Evolutionary conservation across 2,797 vertebrate species (phyloP).

Genomic region (Gymnopithys bicolor): DNA sequence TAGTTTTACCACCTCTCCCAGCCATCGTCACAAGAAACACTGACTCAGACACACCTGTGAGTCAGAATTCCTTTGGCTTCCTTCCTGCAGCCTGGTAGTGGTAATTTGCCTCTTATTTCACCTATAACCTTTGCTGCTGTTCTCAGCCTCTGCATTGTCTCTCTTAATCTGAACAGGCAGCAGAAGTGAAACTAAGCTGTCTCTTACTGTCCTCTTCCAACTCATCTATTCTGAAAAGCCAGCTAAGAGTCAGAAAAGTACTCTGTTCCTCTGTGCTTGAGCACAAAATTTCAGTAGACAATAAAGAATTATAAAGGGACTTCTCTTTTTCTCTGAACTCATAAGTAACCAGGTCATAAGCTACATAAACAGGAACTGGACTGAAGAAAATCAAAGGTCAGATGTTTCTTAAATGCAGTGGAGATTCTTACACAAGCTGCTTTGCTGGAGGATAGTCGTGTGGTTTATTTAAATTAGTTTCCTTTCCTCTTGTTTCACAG

Average conservation of each 20-base stretch:
- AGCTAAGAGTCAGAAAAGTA: neutral
- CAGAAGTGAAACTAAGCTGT: slow-evolving; percentile 4
- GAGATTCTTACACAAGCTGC: neutral
- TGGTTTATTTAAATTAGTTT: slow-evolving; percentile 24
- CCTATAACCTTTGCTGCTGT: neutral
- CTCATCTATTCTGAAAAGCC: neutral
- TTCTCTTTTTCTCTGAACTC: neutral
- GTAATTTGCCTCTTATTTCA: slow-evolving; percentile 2
- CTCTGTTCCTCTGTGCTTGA: neutral
- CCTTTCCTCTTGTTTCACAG: neutral
- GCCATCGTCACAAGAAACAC: slow-evolving; percentile 8
- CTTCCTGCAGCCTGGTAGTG: neutral
- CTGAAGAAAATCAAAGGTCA: slow-evolving; percentile 29
- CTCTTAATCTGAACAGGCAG: neutral
- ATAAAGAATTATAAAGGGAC: neutral
- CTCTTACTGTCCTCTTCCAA: slow-evolving; percentile 7
- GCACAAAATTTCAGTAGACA: neutral
- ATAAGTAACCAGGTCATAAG: neutral
- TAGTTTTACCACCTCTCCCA: neutral
- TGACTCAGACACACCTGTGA: slow-evolving; percentile 42
- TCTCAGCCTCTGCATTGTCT: neutral
- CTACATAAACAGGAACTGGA: slow-evolving; percentile 2
- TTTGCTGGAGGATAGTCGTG: neutral
- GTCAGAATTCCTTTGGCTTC: slow-evolving; percentile 38
- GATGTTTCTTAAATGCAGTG: neutral